These are phyloP conservation scores for Shinisaurus crocodilurus DNA, from an alignment of 2,113 vertebrate species.

Conservation along the genomic window DNA sequence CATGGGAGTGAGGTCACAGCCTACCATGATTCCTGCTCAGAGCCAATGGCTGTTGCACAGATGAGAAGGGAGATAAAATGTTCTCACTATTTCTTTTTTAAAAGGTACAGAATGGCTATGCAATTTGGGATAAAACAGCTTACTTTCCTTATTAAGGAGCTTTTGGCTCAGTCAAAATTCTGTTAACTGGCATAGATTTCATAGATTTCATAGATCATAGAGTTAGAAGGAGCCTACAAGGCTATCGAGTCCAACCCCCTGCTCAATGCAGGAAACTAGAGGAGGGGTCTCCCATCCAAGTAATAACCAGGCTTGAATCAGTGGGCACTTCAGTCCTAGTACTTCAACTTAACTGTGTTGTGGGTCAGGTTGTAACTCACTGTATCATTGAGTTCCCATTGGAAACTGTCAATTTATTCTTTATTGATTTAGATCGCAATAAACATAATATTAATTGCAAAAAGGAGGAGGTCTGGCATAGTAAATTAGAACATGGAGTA, in stretches of 20 bases:
- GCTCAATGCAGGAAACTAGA: no score
- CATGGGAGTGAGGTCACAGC: neutral
- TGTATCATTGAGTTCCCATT: neutral
- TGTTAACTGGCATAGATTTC: neutral
- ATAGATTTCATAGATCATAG: no score
- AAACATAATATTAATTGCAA: constrained; percentile 26
- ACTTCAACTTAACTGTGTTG: neutral
- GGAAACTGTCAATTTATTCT: constrained; percentile 34
- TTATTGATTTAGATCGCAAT: constrained; percentile 9
- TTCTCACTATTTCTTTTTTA: neutral
- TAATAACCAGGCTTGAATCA: no score
- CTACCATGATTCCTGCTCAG: neutral
- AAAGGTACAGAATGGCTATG: neutral
- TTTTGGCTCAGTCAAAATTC: constrained; percentile 20
- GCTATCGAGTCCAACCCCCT: no score
- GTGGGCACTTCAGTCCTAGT: neutral
- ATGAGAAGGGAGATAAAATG: neutral
- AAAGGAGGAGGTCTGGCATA: neutral
- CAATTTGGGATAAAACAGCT: neutral
- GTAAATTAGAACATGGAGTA: constrained; percentile 17
- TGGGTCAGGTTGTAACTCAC: neutral
- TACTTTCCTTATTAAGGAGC: neutral
- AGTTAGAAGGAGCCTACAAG: no score
- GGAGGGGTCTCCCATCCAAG: no score
- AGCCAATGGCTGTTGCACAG: neutral